Base-by-base conservation (phyloP, 2,888 invertebrate genomes). In the Drosophila histrio region DNA sequence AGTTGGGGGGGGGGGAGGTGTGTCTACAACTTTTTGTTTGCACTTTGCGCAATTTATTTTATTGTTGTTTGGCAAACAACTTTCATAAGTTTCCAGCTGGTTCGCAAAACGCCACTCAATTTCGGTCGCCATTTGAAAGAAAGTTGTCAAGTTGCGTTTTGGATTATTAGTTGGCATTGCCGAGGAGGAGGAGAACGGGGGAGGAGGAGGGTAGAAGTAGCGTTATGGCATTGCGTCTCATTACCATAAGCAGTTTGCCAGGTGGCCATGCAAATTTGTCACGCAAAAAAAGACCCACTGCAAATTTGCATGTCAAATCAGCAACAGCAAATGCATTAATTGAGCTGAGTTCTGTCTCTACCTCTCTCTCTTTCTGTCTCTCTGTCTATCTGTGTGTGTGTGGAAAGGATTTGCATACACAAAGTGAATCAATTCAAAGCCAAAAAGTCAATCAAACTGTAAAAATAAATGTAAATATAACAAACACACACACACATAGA, bases 41-140 rank as follows among this genome's bases (percentile, higher is more conserved):
- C 61, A 81, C 74, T 74, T 83, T 70, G 82, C 88, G 85, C 85
- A 84, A 88, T 84, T 87, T 84, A 84, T 87, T 84, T 84, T 88
- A 88, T 84, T 88, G 88, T 76, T 87, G 85, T 82, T 88, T 70
- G 85, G 83, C 86, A 79, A 87, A 86, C 80, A 82, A 82, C 57
- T 82, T 87, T 82, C 82, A 82, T 86, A 82, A 82, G 79, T 82
- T 82, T 70, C 62, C 76, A 81, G 85, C 79, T 81, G 85, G 72
- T 69, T 85, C 63, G 56, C 80, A 68, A 76, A 53, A 72, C 77
- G 82, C 64, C 83, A 79, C 78, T 87, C 88, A 82, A 85, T 87
- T 87, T 78, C 46, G 76, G 66, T 59, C 63, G 82, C 75, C 71
- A 72, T 71, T 59, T 68, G 41, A 77, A 79, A 58, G 53, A 85